Percentiles rank a stretch among this genome's conserved stretches.
phyloP scores from a whole-genome alignment of 1,140 invertebrate species.

The Eciton burchellii region DNA sequence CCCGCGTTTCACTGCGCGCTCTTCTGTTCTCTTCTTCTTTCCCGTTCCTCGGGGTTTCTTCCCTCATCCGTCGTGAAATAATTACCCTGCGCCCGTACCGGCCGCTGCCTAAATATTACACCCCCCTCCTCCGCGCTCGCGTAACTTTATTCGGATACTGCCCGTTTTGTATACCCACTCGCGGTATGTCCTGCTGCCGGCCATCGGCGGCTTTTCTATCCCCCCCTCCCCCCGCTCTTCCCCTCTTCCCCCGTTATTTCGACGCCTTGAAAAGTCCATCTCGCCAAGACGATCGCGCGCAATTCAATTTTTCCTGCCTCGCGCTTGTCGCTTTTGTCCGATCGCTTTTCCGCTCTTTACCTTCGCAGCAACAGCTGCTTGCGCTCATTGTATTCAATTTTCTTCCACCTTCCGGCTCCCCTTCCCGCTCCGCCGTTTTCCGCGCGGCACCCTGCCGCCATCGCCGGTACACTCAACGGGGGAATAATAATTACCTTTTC shows the following conservation, averaged over 20 bases:
- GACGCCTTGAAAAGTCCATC: neutral
- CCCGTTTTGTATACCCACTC: conserved; percentile 4
- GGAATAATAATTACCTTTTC: conserved; percentile 76
- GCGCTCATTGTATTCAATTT: conserved; percentile 58
- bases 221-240: neutral
- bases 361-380: conserved; percentile 35
- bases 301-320: conserved; percentile 43
- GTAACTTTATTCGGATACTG: conserved; percentile 29
- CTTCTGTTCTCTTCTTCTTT: conserved; percentile 2
- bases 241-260: neutral
- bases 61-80: conserved; percentile 38
- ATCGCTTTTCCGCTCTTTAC: conserved; percentile 62
- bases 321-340: conserved; percentile 52
- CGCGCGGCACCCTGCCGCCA: neutral
- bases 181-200: too few relatives aligned
- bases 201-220: too few relatives aligned
- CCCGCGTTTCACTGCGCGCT: neutral
- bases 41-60: conserved; percentile 45
- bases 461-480: conserved; percentile 26
- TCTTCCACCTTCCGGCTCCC: conserved; percentile 62
- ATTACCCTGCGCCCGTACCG: conserved; percentile 31
- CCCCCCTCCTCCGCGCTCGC: neutral
- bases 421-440: conserved; percentile 46
- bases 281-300: conserved; percentile 34
- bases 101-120: conserved; percentile 18